These are phyloP conservation scores for Zaprionus capensis DNA, from an alignment of 1,140 invertebrate genomes.

Conservation along the genomic window DNA sequence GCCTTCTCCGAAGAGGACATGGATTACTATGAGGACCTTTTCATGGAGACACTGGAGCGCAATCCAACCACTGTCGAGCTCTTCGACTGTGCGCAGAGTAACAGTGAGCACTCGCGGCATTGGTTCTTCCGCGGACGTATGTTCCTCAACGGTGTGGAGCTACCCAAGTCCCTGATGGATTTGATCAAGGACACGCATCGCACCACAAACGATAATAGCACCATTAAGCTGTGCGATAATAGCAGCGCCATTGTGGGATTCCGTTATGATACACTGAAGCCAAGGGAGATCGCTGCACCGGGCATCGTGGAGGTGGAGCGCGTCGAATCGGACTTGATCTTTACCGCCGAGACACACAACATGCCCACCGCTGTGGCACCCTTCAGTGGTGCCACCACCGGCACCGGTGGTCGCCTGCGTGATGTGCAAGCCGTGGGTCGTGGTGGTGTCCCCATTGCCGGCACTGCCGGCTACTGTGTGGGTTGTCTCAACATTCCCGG, in stretches of 20 bases:
- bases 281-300: conserved; percentile 86
- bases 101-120: conserved; percentile 96
- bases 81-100: conserved; percentile 99
- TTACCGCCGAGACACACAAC: conserved; percentile 99
- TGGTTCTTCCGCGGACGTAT: conserved; percentile 97
- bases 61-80: conserved; percentile 99
- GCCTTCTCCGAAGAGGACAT: conserved; percentile 96
- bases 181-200: conserved; percentile 97
- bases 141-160: conserved; percentile 91
- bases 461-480: conserved; percentile 97
- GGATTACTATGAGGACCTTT: conserved; percentile 93
- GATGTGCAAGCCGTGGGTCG: conserved; percentile 97
- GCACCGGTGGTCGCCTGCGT: conserved; percentile 96
- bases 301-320: conserved; percentile 87
- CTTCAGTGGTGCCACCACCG: conserved; percentile 98
- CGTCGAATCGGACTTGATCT: conserved; percentile 95
- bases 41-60: conserved; percentile 91
- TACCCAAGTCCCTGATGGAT: conserved; percentile 93
- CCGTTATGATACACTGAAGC: conserved; percentile 88
- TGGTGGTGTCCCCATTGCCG: conserved; percentile 96
- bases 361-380: conserved; percentile 98
- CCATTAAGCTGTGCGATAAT: conserved; percentile 99
- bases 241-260: conserved; percentile 97
- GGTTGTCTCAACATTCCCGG: conserved; percentile 94
- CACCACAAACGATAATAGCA: conserved; percentile 95